These are phyloP conservation scores for Lamellibrachia columna DNA, from an alignment of 2,888 invertebrate genomes.

Conservation along the genomic window DNA sequence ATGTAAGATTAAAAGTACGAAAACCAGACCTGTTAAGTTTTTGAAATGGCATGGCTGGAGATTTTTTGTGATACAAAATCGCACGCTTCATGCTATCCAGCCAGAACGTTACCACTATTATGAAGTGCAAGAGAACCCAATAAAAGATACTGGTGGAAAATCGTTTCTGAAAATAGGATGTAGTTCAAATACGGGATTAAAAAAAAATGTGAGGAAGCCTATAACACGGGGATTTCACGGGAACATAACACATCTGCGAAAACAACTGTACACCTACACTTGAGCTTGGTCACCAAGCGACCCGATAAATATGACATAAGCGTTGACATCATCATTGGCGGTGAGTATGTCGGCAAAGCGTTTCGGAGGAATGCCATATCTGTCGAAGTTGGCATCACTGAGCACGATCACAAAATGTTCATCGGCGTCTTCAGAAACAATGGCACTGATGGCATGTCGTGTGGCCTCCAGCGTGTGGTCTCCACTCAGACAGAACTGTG, in stretches of 20 bases:
- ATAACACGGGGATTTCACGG: no score
- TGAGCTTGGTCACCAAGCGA: conserved; percentile 90
- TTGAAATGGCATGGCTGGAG: no score
- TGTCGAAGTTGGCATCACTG: conserved; percentile 91
- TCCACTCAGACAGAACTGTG: conserved; percentile 94
- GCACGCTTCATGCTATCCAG: no score
- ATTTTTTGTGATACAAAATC: no score
- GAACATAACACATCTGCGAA: not conserved
- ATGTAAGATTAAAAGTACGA: no score
- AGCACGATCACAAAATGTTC: conserved; percentile 88
- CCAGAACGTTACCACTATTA: no score
- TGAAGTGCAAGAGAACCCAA: no score
- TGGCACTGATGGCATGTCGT: conserved; percentile 75
- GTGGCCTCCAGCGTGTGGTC: conserved; percentile 75
- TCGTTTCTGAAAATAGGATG: no score
- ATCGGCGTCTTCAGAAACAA: conserved; percentile 73
- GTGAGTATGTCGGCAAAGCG: conserved; percentile 79
- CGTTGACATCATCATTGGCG: conserved; percentile 81
- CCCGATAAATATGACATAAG: conserved; percentile 89
- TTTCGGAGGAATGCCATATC: conserved; percentile 80
- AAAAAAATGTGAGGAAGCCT: not conserved
- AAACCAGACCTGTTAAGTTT: no score
- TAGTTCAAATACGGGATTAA: not conserved
- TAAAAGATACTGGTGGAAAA: no score
- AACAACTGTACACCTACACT: not conserved